Conservation (phyloP, 2,888 invertebrate genomes). For the Melanotus villosus region DNA sequence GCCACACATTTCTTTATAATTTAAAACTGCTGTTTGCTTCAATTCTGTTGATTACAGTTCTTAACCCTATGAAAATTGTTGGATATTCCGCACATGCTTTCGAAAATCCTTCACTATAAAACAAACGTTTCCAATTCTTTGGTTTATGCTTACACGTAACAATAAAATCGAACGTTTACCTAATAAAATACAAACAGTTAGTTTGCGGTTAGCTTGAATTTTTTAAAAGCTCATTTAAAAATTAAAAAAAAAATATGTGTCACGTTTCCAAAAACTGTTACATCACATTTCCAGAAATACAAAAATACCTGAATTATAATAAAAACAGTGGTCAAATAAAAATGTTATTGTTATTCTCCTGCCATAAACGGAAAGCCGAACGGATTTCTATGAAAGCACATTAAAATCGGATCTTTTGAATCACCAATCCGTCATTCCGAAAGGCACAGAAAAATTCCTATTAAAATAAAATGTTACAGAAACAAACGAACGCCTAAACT, state of each 20-base stretch:
- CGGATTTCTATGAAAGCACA: neutral
- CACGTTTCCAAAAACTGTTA: neutral
- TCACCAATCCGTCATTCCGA: neutral
- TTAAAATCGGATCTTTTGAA: neutral
- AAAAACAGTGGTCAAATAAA: no score
- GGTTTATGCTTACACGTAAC: neutral
- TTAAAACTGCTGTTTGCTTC: no score
- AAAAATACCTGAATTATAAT: neutral
- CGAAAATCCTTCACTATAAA: no score
- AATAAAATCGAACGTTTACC: neutral
- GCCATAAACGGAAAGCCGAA: neutral
- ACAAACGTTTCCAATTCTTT: neutral
- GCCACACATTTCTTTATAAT: no score
- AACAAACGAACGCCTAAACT: constrained; percentile 1
- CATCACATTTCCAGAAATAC: constrained; percentile 7
- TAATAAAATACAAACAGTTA: neutral
- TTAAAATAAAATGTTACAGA: neutral
- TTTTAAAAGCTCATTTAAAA: no score
- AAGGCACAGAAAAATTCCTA: neutral
- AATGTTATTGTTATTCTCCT: neutral
- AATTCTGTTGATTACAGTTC: no score
- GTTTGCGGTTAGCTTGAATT: constrained; percentile 1
- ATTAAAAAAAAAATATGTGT: no score
- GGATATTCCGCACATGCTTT: no score
- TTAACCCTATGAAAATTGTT: no score